Conservation (phyloP, 37 sponge, comb jelly and placozoan species). For the Cladorhizidae sp. region DNA sequence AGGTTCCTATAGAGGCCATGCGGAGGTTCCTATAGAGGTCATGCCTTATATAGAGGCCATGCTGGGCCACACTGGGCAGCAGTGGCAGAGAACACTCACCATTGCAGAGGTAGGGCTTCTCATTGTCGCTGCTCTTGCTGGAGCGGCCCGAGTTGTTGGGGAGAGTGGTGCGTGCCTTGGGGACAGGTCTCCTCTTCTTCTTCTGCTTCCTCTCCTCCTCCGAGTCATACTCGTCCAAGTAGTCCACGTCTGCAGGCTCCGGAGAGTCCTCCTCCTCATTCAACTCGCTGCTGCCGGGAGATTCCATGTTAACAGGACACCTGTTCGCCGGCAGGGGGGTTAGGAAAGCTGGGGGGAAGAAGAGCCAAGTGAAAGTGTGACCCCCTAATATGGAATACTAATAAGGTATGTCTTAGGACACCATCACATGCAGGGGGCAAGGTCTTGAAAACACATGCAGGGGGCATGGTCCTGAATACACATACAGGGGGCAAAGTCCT, state of each 20-base stretch:
- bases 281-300: slow-evolving; percentile 56
- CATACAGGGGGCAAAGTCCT: too few species aligned
- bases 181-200: not conserved
- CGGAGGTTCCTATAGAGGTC: too few species aligned
- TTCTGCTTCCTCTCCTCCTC: slow-evolving; percentile 57
- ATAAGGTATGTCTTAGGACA: not conserved
- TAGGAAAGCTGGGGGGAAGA: not conserved
- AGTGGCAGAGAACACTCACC: slow-evolving; percentile 7
- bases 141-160: not conserved
- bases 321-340: not conserved
- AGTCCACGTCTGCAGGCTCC: slow-evolving; percentile 48
- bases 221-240: slow-evolving; percentile 63
- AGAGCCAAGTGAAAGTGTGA: not conserved
- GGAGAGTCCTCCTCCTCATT: slow-evolving; percentile 64
- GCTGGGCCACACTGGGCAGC: too few species aligned
- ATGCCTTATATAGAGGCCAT: too few species aligned
- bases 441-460: too few species aligned
- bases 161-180: not conserved
- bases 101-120: slow-evolving; percentile 62
- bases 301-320: slow-evolving; percentile 19
- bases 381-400: not conserved
- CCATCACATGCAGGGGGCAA: too few species aligned
- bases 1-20: too few species aligned
- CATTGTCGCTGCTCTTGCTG: slow-evolving; percentile 17
- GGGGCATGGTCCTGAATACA: too few species aligned